These are phyloP conservation scores for Falcunculus frontatus DNA, from an alignment of 2,113 vertebrate genomes.

Conservation along the genomic window DNA sequence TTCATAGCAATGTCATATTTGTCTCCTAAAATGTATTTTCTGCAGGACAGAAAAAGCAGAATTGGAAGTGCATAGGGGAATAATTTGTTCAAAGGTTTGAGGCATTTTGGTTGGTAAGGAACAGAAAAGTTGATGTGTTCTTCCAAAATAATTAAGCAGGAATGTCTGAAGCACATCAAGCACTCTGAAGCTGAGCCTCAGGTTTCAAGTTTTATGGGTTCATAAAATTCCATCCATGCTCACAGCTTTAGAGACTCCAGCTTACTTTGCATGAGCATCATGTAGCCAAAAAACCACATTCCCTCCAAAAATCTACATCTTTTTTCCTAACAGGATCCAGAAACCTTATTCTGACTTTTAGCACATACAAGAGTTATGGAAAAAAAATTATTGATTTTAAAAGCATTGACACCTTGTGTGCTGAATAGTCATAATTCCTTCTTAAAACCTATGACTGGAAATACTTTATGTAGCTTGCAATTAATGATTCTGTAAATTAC, in stretches of 20 bases:
- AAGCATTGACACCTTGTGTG: neutral
- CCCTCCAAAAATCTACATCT: neutral
- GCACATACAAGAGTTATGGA: neutral
- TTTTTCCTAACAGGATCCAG: neutral
- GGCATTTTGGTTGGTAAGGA: neutral
- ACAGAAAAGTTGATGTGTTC: neutral
- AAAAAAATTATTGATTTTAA: neutral
- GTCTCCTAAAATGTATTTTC: neutral
- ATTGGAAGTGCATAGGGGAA: neutral
- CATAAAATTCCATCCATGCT: neutral
- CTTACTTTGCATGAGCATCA: neutral
- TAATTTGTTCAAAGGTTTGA: neutral
- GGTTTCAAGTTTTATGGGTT: neutral
- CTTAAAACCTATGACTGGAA: neutral
- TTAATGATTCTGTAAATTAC: neutral
- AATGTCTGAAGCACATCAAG: neutral
- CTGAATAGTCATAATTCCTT: neutral
- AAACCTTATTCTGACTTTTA: neutral
- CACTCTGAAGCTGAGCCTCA: neutral
- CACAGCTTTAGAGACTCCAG: neutral
- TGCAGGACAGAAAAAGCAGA: neutral
- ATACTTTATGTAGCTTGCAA: neutral
- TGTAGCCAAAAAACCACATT: neutral
- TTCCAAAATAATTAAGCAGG: slow-evolving; percentile 7
- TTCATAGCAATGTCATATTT: neutral